Conservation (phyloP, 1,140 invertebrate species). For the Diuraphis noxia region DNA sequence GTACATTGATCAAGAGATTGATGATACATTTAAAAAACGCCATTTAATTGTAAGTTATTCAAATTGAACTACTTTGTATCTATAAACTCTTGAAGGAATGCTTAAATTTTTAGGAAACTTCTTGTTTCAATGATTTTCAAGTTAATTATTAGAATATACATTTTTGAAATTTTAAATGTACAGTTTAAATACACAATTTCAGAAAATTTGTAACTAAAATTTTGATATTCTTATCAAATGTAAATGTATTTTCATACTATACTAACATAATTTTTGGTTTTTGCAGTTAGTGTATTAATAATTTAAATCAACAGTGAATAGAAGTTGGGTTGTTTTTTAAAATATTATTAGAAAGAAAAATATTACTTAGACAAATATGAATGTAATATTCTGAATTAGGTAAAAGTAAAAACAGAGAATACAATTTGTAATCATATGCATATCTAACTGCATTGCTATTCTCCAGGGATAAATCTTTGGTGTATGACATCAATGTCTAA, state of each 20-base stretch:
- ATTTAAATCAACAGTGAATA: neutral
- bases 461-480: too few relatives aligned
- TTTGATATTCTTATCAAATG: neutral
- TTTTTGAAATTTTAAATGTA: neutral
- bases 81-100: neutral
- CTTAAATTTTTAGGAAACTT: neutral
- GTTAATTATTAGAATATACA: neutral
- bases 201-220: neutral
- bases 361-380: neutral
- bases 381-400: neutral
- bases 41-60: constrained; percentile 34
- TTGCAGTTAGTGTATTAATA: neutral
- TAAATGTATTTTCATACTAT: neutral
- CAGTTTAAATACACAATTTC: neutral
- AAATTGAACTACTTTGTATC: neutral
- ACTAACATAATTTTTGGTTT: too few relatives aligned
- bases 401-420: neutral
- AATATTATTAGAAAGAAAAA: neutral
- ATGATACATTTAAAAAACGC: constrained; percentile 28
- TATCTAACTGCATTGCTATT: too few relatives aligned
- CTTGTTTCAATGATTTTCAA: neutral
- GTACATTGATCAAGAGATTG: constrained; percentile 38
- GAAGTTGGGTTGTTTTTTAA: neutral
- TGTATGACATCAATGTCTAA: too few relatives aligned
- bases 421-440: neutral